Evolutionary conservation across 2,888 invertebrate genomes (phyloP).

Genomic region (Eupeodes latifasciatus): DNA sequence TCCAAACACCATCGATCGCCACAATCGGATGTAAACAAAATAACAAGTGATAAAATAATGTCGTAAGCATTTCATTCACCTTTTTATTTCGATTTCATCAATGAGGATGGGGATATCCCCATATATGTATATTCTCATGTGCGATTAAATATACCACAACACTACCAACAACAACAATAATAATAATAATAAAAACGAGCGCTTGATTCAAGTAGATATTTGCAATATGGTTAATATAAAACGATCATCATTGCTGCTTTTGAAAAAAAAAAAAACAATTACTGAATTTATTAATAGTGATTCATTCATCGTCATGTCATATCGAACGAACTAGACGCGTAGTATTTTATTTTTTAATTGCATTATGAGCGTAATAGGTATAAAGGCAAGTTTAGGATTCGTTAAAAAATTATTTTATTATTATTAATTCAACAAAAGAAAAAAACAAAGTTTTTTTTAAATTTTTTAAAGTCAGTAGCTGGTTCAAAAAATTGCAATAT

Average conservation of each 20-base stretch:
- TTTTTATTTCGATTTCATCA: conserved; percentile 13
- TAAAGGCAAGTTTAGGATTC: too few species aligned
- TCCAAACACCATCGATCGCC: neutral
- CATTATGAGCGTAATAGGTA: too few species aligned
- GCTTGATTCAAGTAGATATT: neutral
- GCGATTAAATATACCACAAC: conserved; percentile 3
- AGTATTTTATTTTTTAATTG: conserved; percentile 4
- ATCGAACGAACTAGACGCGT: neutral
- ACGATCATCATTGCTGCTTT: neutral
- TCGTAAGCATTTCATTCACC: conserved; percentile 46
- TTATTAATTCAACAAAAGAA: too few species aligned
- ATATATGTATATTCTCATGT: conserved; percentile 10
- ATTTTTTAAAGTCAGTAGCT: too few species aligned
- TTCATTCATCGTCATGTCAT: conserved; percentile 13
- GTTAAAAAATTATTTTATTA: too few species aligned
- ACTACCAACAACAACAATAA: too few species aligned
- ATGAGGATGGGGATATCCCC: conserved; percentile 33
- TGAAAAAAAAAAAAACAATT: neutral
- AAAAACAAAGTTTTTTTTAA: too few species aligned
- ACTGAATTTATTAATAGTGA: conserved; percentile 6
- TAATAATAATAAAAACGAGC: neutral
- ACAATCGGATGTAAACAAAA: neutral
- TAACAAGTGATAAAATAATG: conserved; percentile 17
- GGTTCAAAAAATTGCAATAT: too few species aligned
- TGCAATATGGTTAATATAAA: conserved; percentile 7